Base-by-base conservation (phyloP, 2,888 invertebrate genomes). In the Neoscelio sp. region DNA sequence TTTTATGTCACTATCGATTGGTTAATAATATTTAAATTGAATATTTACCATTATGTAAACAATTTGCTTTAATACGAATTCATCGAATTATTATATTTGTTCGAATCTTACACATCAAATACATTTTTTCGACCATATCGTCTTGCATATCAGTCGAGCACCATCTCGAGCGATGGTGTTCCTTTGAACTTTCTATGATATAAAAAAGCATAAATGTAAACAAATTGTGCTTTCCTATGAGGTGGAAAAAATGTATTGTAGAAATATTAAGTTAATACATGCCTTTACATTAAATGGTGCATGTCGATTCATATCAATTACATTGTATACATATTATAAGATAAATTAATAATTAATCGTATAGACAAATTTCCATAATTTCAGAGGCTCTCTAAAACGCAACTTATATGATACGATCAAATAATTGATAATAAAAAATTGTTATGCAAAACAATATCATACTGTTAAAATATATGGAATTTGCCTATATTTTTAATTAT, bases 101-200 rank as follows among this genome's bases (percentile, higher is more conserved):
- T 1, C 6, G 20, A 4, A 26, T 15, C 18, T 12, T 10, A 35
- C 62, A 38, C 35, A 26, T 64, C 38, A 48, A 38, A 64, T 48
- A 38, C 62, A 64, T 48, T 48, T 64, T 64, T 48, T 23, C 40
- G 17, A 64, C 40, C 64, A 64, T 64, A 64, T 64, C 64, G 28
- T 50, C 28, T 50, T 64, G 35, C 64, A 64, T 64, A 64, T 64
- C 64, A 64, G 50, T 40, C 13, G 17, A 15, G 17, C 10, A 10
- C 35, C 33, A 38, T 64, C 30, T 58, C 13, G 10, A 42, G 15
- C 26, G 64, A 38, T 50, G 64, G 48, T 48, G 17, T 64, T 64
- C 38, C 46, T 17, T 30, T 23, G 13, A 20, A 62, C 18, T 26
- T 13, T 33, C 33, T 10, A 33, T 33, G 13, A 5, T 8, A 56